Evolutionary conservation across 2,888 invertebrate genomes (phyloP).

Genomic region (Diarsia mendica): DNA sequence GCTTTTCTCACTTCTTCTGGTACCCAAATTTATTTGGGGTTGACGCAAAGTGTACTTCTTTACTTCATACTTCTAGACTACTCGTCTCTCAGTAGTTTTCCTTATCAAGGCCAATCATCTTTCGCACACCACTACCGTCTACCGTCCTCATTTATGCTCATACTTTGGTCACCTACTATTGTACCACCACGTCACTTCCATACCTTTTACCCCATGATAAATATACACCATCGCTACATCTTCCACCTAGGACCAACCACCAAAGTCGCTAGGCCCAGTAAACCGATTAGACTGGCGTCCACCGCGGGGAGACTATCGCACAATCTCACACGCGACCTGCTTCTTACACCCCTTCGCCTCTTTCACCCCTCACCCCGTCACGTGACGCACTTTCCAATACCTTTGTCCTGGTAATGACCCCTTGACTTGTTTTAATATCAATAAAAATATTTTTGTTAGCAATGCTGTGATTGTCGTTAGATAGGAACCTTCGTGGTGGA

Average conservation of each 20-base stretch:
- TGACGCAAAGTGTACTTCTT: background rate
- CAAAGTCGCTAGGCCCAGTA: constrained; percentile 81
- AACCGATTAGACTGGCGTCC: constrained; percentile 85
- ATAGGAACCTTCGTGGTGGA: constrained; percentile 20
- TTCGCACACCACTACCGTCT: background rate
- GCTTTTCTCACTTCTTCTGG: background rate
- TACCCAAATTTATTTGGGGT: background rate
- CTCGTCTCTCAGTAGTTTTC: background rate
- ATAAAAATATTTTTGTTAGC: constrained; percentile 68
- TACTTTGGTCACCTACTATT: too few species aligned
- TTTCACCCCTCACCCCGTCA: constrained; percentile 60
- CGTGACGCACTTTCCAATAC: constrained; percentile 80
- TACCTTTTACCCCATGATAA: background rate
- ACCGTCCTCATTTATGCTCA: too few species aligned
- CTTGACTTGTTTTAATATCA: constrained; percentile 79
- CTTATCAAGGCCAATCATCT: too few species aligned
- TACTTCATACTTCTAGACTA: background rate
- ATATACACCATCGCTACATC: constrained; percentile 49
- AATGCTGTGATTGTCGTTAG: constrained; percentile 54
- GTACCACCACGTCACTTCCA: background rate
- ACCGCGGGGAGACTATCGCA: constrained; percentile 79
- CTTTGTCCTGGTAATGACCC: constrained; percentile 85
- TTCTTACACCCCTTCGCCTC: constrained; percentile 31
- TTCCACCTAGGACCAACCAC: constrained; percentile 60
- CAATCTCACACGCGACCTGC: constrained; percentile 82